These are phyloP conservation scores for Diorhabda carinulata DNA, from an alignment of 1,140 invertebrate genomes.

Conservation along the genomic window DNA sequence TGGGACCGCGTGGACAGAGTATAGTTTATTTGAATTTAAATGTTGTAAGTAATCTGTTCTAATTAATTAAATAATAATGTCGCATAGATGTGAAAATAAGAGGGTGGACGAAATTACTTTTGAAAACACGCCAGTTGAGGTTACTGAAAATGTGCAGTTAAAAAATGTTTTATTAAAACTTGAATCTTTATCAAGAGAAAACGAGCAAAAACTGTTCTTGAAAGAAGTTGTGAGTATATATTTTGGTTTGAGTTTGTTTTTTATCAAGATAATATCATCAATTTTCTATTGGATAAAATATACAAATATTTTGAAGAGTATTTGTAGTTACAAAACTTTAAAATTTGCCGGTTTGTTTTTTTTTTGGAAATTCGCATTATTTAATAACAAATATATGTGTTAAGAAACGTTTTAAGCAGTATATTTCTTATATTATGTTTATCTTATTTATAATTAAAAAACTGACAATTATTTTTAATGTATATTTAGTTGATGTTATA, in stretches of 20 bases:
- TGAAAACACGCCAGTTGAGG: neutral
- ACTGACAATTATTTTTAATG: neutral
- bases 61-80: slow-evolving; percentile 3
- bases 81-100: neutral
- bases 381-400: too few species aligned
- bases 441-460: neutral
- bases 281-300: too few species aligned
- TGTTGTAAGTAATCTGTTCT: neutral
- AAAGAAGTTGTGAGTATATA: slow-evolving; percentile 28
- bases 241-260: too few species aligned
- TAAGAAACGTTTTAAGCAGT: too few species aligned
- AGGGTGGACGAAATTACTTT: slow-evolving; percentile 3
- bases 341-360: too few species aligned
- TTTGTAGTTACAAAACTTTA: too few species aligned
- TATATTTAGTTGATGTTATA: slow-evolving; percentile 4
- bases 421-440: too few species aligned
- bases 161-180: slow-evolving; percentile 20
- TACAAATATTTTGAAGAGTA: too few species aligned
- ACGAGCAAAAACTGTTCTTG: slow-evolving; percentile 26
- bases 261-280: too few species aligned
- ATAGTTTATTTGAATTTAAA: slow-evolving; percentile 15
- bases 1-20: slow-evolving; percentile 18
- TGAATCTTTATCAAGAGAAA: slow-evolving; percentile 17
- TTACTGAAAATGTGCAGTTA: slow-evolving; percentile 14
- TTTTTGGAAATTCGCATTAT: too few species aligned